Base-by-base conservation (phyloP, 2,888 invertebrate species). In the Chrysina gloriosa region DNA sequence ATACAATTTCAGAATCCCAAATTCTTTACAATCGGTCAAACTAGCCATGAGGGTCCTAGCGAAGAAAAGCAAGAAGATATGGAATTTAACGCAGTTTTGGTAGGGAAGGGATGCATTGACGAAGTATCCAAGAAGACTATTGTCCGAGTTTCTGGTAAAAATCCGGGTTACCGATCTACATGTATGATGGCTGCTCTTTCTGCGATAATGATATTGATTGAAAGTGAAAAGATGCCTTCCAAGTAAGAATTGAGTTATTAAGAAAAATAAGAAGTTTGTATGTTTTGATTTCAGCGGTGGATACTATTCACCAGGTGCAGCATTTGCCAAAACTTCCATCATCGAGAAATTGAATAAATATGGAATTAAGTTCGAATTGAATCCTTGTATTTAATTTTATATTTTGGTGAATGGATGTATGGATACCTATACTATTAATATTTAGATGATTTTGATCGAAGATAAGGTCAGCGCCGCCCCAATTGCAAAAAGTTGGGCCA, bases 111-210 rank as follows among this genome's bases (percentile, higher is more conserved):
- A 0, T 97, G 96, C 95, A 84, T 85, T 1, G 87, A 89, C 31
- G 87, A 86, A 58, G 80, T 88, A 48, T 75, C 84, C 0, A 88
- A 89, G 68, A 82, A 86, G 27, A 84, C 86, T 21, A 81, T 87
- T 42, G 90, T 89, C 0, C 87, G 86, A 84, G 92, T 95, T 5
- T 80, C 84, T 11, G 91, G 89, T 0, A 78, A 72, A 65, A 92
- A 95, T 84, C 91, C 92, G 1, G 96, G 92, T 11, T 97, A 97
- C 85, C 92, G 93, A 1, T 87, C 91, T 3, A 96, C 96, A 0
- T 91, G 92, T 66, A 88, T 88, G 2, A 88, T 90, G 45, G 79
- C 95, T 69, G 84, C 96, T 3, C 85, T 90, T 68, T 85, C 92
- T 48, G 97, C 93, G 0, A 76, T 93, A 67, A 91, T 90, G 0